Base-by-base conservation (phyloP, 2,888 invertebrate genomes). In the Penaeus monodon region DNA sequence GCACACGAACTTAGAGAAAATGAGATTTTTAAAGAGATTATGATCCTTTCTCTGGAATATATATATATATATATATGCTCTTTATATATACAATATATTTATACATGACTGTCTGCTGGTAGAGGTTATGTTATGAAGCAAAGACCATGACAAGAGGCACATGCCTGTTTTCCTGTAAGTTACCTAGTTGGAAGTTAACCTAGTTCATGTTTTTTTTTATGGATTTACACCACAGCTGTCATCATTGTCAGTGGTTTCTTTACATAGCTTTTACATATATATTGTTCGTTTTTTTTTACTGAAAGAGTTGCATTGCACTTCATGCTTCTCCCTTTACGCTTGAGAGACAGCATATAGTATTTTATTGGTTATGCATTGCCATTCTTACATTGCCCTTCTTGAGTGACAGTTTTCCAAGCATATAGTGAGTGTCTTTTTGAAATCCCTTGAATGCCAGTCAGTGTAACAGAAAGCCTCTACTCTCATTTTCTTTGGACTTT, bases 281-380 rank as follows among this genome's bases (percentile, higher is more conserved):
- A 57, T 57, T 57, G 44, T 44, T 38, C n/a, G n/a, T 49, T 57
- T 57, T 17, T 57, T 57, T 57, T 57, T 84, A 44, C 78, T 68
- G 49, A 38, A 78, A 65, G 77, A 77, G 66, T 84, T 77, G 84
- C 84, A 84, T 77, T 84, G 65, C 84, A 84, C 77, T 24, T 78
- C 76, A 66, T 66, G 78, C 78, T 84, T 84, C 78, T 78, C 78
- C 78, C 57, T 57, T 78, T 77, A 57, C 49, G 78, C 77, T 78
- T 66, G 64, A 77, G 44, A 29, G 66, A 68, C 65, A 65, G 64
- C 66, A 68, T 76, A 38, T 65, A 27, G 33, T 74, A 64, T 65
- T 84, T 57, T 57, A 57, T 57, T 57, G 14, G 57, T 57, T 84
- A 77, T 76, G 64, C 76, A 84, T 63, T 63, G 73, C 33, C 73